Base-by-base conservation (phyloP, 2,113 vertebrate genomes). In the Saccopteryx bilineata region DNA sequence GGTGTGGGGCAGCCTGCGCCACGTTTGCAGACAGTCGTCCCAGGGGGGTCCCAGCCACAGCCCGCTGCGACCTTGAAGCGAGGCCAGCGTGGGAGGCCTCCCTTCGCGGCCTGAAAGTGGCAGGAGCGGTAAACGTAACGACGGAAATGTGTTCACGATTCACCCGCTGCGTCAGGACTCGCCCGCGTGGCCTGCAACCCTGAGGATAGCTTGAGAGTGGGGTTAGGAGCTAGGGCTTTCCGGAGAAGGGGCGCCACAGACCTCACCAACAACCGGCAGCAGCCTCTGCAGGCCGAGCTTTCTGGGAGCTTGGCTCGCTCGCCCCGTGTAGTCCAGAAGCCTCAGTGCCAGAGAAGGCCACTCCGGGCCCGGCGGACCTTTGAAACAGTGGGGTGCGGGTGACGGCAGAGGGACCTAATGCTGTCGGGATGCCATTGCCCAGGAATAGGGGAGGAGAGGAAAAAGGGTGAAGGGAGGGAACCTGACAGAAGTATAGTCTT, bases 31-130 rank as follows among this genome's bases (percentile, higher is more conserved):
- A 74, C 96, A n/a, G 46, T 11, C 80, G 81, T 23, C 66, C 66
- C 87, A 52, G 71, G 92, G 92, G 69, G 90, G 90, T 93, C 95
- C 93, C 75, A 52, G 94, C 33, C 92, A 28, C 95, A 92, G 52
- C 87, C 72, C 54, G 61, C 93, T 74, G 81, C 39, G 31, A 87
- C 74, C 79, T 65, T 52, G 83, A 85, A 76, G 87, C 66, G 52
- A 28, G 61, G 63, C 48, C 94, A 4, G 46, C 31, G 19, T 13
- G 61, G 82, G 91, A 93, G 90, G 95, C 94, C 60, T 60, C 50
- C 50, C 52, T 60, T 46, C 6, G 31, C 60, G 78, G 15, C 52
- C 87, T 17, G 46, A 24, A 85, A 93, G 65, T 21, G 14, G 56
- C 31, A 2, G 28, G 28, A 60, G 75, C 93, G 33, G 24, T 24